Base-by-base conservation (phyloP, 2,113 vertebrate genomes). In the Protobothrops flavoviridis region DNA sequence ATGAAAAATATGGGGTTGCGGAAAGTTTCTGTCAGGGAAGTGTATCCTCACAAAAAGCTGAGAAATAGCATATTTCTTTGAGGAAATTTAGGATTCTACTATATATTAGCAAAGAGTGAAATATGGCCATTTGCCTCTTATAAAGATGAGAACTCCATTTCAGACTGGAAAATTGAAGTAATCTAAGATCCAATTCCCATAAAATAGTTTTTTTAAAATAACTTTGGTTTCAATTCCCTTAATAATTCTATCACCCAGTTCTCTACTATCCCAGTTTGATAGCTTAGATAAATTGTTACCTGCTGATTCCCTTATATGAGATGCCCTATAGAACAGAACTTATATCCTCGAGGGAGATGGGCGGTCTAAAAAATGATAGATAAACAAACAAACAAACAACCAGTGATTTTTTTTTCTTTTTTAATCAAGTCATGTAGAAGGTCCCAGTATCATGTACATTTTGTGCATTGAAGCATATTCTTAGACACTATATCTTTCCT, bases 241-340 rank as follows among this genome's bases (percentile, higher is more conserved):
- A 50, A 74, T 33, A 23, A 33, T 23, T 90, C 26, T 52, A 13
- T 3, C 2, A 50, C 21, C 43, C 81, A 20, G 33, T 26, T 86
- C 85, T 64, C 61, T 64, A 50, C 7, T 91, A 20, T 92, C 15
- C 13, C 90, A 6, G 29, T 81, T 87, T 94, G 81, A 92, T 56
- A 92, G 23, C 45, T 11, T 11, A 90, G 87, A 93, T 81, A 92
- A 94, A 7, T 39, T 33, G 59, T 94, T 52, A 57, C 17, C 20
- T 81, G 33, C 33, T 43, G 74, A 81, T 43, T 81, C 17, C 74
- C 17, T 8, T 81, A 81, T 81, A 23, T 43, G 74, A 43, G 74
- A 81, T 81, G 39, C 1, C 39, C 33, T 43, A 21, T 81, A 43
- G 74, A 81, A 43, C 74, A 81, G 33, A 81, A 43, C 7, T 21